phyloP scores from a whole-genome alignment of 2,797 vertebrate genomes.

The Macroramphosus scolopax region DNA sequence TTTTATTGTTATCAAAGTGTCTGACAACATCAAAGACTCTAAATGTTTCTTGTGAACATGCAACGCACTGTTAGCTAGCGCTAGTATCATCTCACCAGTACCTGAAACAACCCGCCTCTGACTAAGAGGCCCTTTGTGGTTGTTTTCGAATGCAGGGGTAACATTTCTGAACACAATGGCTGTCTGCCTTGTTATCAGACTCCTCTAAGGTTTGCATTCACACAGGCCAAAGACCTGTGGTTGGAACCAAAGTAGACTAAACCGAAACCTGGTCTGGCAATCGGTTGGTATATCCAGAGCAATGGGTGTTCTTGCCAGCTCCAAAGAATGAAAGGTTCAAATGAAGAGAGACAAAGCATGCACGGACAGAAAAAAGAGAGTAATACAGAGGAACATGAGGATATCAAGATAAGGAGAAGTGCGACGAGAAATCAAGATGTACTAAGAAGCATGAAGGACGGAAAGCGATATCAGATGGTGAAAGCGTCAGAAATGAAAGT shows the following conservation, averaged over 20 bases:
- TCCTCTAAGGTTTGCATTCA: not conserved
- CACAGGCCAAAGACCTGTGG: not conserved
- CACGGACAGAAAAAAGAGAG: slow-evolving; percentile 1
- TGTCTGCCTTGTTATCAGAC: not conserved
- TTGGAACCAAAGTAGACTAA: not conserved
- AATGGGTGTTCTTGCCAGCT: not conserved
- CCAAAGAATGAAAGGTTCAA: not conserved
- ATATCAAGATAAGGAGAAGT: not conserved
- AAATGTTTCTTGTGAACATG: too few relatives aligned
- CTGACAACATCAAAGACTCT: too few relatives aligned
- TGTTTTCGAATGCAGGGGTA: too few relatives aligned
- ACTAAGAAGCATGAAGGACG: too few relatives aligned
- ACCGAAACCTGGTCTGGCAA: not conserved
- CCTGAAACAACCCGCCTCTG: too few relatives aligned
- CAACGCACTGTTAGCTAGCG: too few relatives aligned
- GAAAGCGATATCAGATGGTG: slow-evolving; percentile 5
- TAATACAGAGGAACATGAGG: not conserved
- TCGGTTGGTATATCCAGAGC: not conserved
- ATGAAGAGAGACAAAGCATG: not conserved
- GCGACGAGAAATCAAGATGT: slow-evolving; percentile 1
- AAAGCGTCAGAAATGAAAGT: slow-evolving; percentile 9
- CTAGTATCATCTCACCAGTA: too few relatives aligned
- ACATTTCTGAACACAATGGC: not conserved
- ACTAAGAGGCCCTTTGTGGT: too few relatives aligned
- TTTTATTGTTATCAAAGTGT: too few relatives aligned